Evolutionary conservation across 2,113 vertebrate genomes (phyloP), one percentile per base, ranked within the genome.

Genomic region (Cephalopholis sonnerati): DNA sequence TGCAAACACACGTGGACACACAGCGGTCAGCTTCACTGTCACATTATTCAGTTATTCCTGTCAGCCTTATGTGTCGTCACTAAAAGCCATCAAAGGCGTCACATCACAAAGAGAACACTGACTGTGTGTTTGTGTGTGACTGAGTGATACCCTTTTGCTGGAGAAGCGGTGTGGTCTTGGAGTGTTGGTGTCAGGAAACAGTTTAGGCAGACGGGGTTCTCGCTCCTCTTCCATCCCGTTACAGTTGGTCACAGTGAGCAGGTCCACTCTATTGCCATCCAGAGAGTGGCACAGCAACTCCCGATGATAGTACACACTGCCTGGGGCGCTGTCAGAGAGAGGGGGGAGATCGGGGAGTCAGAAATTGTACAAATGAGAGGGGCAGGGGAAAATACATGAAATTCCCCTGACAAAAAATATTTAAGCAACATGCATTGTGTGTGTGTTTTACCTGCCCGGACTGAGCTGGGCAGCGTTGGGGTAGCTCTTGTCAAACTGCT

Each of bases 201-300:
- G 96, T 79, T 97, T 96, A n/a, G 97, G 95, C 84, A 99, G 95
- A 17, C 98, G 94, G 1, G 96, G 95, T 86, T 99, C 98, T 27
- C 97, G 90, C 81, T 97, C 96, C 67, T 97, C 97, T 91, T 90
- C 94, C 96, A 99, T 97, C 67, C 97, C 97, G 0, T 96, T 97
- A 91, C 97, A 98, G 0, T 97, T 99, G 74, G 96, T 97, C 92
- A 99, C 85, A 3, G 98, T 99, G 75, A 99, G 94, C 83, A 99
- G 96, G 90, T 99, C 98, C 55, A 99, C 97, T 0, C 97, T 95
- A 78, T 96, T 96, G 27, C 97, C 97, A 83, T 99, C 98, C 89
- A 99, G 93, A 5, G 98, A 99, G 89, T 95, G 91, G 94, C 98
- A 99, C 17, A 99, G 95, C 89, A 97, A 81, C 94, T 99, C 98